A percentile compares a stretch with the other conserved stretches of the same genome.
phyloP scores from a whole-genome alignment of 2,888 invertebrate genomes.

The Apeira syringaria region DNA sequence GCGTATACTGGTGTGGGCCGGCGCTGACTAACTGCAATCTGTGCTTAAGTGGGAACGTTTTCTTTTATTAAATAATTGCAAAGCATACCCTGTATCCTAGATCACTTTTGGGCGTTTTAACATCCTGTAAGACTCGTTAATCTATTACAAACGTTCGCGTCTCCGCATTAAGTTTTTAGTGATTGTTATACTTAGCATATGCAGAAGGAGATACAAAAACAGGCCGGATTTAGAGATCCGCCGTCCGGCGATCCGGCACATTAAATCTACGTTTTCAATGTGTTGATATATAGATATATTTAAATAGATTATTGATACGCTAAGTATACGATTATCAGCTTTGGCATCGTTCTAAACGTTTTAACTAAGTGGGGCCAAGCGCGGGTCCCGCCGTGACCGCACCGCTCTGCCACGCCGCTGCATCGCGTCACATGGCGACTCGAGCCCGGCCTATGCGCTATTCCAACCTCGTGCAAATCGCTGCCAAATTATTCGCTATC shows the following conservation, averaged over 20 bases:
- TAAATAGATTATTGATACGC: no score
- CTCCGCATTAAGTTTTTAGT: slow-evolving; percentile 72
- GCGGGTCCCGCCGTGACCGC: slow-evolving; percentile 25
- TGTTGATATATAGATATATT: slow-evolving; percentile 68
- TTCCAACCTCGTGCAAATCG: slow-evolving; percentile 21
- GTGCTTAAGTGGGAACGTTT: slow-evolving; percentile 81
- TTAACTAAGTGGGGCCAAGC: slow-evolving; percentile 61
- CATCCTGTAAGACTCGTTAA: slow-evolving; percentile 60
- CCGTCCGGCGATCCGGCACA: slow-evolving; percentile 45
- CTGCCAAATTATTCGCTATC: slow-evolving; percentile 28
- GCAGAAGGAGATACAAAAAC: slow-evolving; percentile 56
- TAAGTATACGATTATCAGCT: slow-evolving; percentile 77
- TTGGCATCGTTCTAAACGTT: slow-evolving; percentile 70
- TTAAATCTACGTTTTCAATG: slow-evolving; percentile 61
- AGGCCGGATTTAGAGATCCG: slow-evolving; percentile 43
- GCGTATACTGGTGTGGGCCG: slow-evolving; percentile 39
- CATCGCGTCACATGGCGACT: slow-evolving; percentile 17
- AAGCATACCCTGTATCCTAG: slow-evolving; percentile 98
- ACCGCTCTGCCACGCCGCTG: background rate
- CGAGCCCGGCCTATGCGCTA: slow-evolving; percentile 30
- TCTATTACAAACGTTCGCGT: slow-evolving; percentile 70
- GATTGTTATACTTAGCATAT: slow-evolving; percentile 62
- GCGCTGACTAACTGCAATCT: slow-evolving; percentile 56
- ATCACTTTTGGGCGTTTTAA: slow-evolving; percentile 87
- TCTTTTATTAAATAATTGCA: slow-evolving; percentile 93